phyloP scores from a whole-genome alignment of 1,140 invertebrate genomes.

The Meteorus sp. region DNA sequence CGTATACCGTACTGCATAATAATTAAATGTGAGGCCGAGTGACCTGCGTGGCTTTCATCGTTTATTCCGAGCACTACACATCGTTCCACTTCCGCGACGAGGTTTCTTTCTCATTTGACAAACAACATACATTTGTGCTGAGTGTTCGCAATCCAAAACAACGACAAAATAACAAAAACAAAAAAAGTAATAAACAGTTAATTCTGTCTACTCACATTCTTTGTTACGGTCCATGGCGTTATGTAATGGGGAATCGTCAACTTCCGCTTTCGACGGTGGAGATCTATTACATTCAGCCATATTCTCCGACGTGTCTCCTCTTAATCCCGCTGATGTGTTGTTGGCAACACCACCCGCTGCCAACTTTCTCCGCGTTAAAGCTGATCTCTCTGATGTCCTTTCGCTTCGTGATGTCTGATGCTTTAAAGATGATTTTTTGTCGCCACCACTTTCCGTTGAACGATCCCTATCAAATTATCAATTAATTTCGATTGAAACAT shows the following conservation, averaged over 20 bases:
- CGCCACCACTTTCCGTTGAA: slow-evolving; percentile 3
- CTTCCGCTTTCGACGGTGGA: slow-evolving; percentile 85
- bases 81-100: no score
- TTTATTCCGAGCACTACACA: no score
- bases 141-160: no score
- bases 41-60: no score
- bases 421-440: slow-evolving; percentile 18
- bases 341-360: slow-evolving; percentile 38
- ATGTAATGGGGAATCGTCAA: slow-evolving; percentile 91
- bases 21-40: no score
- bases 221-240: slow-evolving; percentile 95
- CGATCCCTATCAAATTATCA: not conserved
- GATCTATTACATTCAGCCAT: slow-evolving; percentile 71
- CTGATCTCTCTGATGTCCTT: slow-evolving; percentile 12
- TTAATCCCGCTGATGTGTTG: slow-evolving; percentile 46
- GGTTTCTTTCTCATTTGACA: no score
- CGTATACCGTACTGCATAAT: no score
- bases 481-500: no score
- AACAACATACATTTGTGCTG: no score
- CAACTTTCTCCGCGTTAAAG: slow-evolving; percentile 49
- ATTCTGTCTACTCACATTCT: slow-evolving; percentile 88
- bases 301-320: slow-evolving; percentile 57
- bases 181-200: no score
- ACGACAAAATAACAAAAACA: not conserved
- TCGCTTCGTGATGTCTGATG: slow-evolving; percentile 9